Evolutionary conservation across 2,888 invertebrate genomes (phyloP).

Genomic region (Teleogryllus oceanicus): DNA sequence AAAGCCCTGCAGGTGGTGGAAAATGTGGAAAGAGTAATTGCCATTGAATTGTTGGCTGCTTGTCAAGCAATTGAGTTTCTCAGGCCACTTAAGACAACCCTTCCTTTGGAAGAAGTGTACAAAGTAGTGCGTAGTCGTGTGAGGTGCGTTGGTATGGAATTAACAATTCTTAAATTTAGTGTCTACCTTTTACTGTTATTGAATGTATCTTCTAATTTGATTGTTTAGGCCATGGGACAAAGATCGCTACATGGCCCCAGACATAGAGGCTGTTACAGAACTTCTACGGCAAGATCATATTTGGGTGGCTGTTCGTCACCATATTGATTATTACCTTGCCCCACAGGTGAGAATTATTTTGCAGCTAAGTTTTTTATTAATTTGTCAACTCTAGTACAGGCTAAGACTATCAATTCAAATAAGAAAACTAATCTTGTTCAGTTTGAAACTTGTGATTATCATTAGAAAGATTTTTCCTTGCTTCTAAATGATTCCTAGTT

Average conservation of each 20-base stretch:
- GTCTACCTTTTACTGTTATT: neutral
- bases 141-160: slow-evolving; percentile 43
- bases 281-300: slow-evolving; percentile 52
- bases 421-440: no score
- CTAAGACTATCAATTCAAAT: no score
- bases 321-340: slow-evolving; percentile 49
- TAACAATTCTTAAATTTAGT: neutral
- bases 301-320: slow-evolving; percentile 53
- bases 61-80: slow-evolving; percentile 67
- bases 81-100: slow-evolving; percentile 59
- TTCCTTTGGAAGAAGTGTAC: slow-evolving; percentile 62
- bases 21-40: slow-evolving; percentile 58
- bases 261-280: slow-evolving; percentile 58
- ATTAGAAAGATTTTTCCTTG: no score
- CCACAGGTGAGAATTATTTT: slow-evolving; percentile 43
- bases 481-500: no score
- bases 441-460: no score
- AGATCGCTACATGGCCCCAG: slow-evolving; percentile 63
- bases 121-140: slow-evolving; percentile 54
- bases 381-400: no score
- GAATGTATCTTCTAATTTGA: slow-evolving; percentile 20
- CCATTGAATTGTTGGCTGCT: slow-evolving; percentile 62
- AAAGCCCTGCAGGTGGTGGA: slow-evolving; percentile 55
- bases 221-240: slow-evolving; percentile 56
- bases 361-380: neutral